phyloP scores from a whole-genome alignment of 2,113 vertebrate genomes.

The Ceratotherium simum region DNA sequence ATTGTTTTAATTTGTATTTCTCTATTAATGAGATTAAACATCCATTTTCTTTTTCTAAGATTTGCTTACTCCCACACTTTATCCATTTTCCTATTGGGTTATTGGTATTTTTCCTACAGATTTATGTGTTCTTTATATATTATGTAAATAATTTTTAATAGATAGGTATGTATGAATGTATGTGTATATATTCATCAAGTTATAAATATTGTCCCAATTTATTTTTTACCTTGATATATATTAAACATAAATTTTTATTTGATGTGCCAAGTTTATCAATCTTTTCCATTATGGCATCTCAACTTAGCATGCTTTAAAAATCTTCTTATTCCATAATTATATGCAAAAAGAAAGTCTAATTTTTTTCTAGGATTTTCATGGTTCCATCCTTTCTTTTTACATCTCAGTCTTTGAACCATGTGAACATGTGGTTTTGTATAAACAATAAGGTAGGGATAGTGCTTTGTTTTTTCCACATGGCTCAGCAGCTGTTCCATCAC shows the following conservation, averaged over 20 bases:
- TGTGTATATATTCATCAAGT: background rate
- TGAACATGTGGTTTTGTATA: background rate
- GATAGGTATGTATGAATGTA: background rate
- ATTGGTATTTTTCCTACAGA: background rate
- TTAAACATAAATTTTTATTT: background rate
- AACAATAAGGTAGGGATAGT: background rate
- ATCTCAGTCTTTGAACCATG: background rate
- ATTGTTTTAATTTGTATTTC: constrained; percentile 3
- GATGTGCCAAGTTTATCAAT: background rate
- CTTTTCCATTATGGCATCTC: constrained; percentile 10
- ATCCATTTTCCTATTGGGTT: background rate
- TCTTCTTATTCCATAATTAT: background rate
- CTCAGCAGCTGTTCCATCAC: background rate
- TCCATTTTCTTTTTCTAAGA: background rate
- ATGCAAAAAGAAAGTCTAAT: background rate
- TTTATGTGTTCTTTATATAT: background rate
- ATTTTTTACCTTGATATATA: background rate
- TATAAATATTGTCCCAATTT: constrained; percentile 8
- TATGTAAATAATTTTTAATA: background rate
- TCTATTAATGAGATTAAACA: background rate
- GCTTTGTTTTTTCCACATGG: background rate
- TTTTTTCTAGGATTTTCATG: background rate
- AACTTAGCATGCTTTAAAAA: constrained; percentile 10
- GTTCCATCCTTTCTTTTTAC: background rate
- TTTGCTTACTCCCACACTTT: background rate